Percentiles rank a stretch among this genome's conserved stretches.
Evolutionary conservation across 2,113 vertebrate species (phyloP).

Genomic region (Bagarius yarrelli): DNA sequence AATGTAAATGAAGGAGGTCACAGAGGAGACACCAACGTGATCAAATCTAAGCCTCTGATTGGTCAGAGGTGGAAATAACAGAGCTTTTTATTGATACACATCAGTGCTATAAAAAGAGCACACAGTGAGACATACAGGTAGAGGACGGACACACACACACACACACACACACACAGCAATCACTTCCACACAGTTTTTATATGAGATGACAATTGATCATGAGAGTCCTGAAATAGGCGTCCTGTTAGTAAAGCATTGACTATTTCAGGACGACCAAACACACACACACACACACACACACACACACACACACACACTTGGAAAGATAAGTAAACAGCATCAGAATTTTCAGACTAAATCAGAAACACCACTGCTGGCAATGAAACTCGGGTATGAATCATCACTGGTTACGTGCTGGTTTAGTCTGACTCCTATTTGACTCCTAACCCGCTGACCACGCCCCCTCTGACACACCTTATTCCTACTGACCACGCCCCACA

Average conservation of each 20-base stretch:
- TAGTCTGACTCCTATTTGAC: too few relatives aligned
- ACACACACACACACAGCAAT: slow-evolving; percentile 17
- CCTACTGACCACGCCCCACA: too few relatives aligned
- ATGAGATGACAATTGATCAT: slow-evolving; percentile 12
- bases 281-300: slow-evolving; percentile 18
- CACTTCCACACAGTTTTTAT: background rate
- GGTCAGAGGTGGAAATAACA: background rate
- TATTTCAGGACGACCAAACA: slow-evolving; percentile 9
- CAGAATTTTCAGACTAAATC: background rate
- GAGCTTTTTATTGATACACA: background rate
- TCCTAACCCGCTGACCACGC: too few relatives aligned
- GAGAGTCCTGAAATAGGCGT: slow-evolving; percentile 36
- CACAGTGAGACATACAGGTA: slow-evolving; percentile 38
- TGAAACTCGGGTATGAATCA: too few relatives aligned
- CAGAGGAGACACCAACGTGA: background rate
- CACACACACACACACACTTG: slow-evolving; percentile 6
- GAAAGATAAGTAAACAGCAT: background rate
- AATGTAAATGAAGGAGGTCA: too few relatives aligned
- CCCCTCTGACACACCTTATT: too few relatives aligned
- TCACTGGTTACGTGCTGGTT: too few relatives aligned
- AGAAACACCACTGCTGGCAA: too few relatives aligned
- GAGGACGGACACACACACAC: background rate
- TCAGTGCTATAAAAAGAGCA: background rate
- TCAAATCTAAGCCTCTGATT: background rate
- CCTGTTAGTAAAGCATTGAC: slow-evolving; percentile 16